These are phyloP conservation scores for Uromys caudimaculatus DNA, from an alignment of 2,797 vertebrate species.

Conservation along the genomic window DNA sequence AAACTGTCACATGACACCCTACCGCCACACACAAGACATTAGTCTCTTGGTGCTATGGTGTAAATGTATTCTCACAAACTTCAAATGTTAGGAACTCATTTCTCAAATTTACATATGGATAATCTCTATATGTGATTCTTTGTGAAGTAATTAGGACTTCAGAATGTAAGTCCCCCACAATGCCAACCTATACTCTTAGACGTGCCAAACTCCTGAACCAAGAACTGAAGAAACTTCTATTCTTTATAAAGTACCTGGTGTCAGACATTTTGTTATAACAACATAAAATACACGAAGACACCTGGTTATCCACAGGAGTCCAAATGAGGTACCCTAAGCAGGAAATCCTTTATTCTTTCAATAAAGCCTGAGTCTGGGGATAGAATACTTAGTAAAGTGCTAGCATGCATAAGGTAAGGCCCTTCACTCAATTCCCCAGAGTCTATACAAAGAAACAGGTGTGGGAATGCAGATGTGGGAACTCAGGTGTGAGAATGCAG, in stretches of 20 bases:
- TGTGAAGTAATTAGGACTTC: neutral
- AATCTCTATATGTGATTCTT: neutral
- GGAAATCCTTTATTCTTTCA: neutral
- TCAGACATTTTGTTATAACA: neutral
- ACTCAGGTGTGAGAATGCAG: neutral
- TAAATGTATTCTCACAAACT: neutral
- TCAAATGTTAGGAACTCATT: neutral
- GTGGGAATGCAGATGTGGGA: no score
- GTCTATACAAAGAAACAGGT: neutral
- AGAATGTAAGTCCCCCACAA: neutral
- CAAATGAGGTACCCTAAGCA: neutral
- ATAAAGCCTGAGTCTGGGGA: neutral
- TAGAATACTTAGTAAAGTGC: no score
- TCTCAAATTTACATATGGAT: neutral
- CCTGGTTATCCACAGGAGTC: neutral
- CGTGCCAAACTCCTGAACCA: neutral
- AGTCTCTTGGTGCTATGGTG: neutral
- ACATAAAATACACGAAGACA: neutral
- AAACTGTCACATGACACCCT: rapidly evolving
- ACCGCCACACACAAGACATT: rapidly evolving
- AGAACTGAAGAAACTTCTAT: neutral
- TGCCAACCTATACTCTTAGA: neutral
- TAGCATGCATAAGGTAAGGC: neutral
- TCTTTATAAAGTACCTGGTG: neutral
- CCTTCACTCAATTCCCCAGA: neutral